Evolutionary conservation across 2,888 invertebrate genomes (phyloP).

Genomic region (Notodonta dromedarius): DNA sequence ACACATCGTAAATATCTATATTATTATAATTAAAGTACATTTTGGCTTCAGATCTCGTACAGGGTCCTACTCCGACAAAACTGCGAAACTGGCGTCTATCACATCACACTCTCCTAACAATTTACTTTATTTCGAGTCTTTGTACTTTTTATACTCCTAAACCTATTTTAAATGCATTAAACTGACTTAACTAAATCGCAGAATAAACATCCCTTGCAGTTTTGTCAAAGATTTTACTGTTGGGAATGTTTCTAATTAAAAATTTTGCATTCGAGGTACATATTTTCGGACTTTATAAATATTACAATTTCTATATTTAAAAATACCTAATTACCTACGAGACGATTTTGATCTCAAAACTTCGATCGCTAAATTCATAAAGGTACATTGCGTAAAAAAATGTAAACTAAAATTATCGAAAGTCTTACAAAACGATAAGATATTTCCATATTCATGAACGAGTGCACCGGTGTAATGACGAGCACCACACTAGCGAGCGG

Average conservation of each 20-base stretch:
- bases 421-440: slow-evolving; percentile 30
- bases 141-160: slow-evolving; percentile 74
- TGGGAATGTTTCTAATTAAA: slow-evolving; percentile 65
- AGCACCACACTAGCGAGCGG: slow-evolving; percentile 27
- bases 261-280: slow-evolving; percentile 53
- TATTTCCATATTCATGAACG: slow-evolving; percentile 52
- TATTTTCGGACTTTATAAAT: slow-evolving; percentile 28
- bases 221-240: slow-evolving; percentile 55
- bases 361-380: slow-evolving; percentile 32
- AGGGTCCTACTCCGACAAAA: slow-evolving; percentile 54
- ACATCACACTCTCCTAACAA: slow-evolving; percentile 1
- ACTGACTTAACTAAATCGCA: slow-evolving; percentile 63
- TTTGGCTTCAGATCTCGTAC: slow-evolving; percentile 63
- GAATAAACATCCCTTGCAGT: slow-evolving; percentile 51
- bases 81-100: slow-evolving; percentile 46
- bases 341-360: slow-evolving; percentile 26
- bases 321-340: slow-evolving; percentile 13
- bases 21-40: slow-evolving; percentile 57
- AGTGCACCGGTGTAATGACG: slow-evolving; percentile 33
- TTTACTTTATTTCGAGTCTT: slow-evolving; percentile 62
- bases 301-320: slow-evolving; percentile 20
- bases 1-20: slow-evolving; percentile 26
- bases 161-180: slow-evolving; percentile 78
- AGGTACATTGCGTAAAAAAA: slow-evolving; percentile 39
- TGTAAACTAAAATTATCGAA: slow-evolving; percentile 27